Base-by-base conservation (phyloP, 2,797 vertebrate genomes). In the Xerus rutilus region DNA sequence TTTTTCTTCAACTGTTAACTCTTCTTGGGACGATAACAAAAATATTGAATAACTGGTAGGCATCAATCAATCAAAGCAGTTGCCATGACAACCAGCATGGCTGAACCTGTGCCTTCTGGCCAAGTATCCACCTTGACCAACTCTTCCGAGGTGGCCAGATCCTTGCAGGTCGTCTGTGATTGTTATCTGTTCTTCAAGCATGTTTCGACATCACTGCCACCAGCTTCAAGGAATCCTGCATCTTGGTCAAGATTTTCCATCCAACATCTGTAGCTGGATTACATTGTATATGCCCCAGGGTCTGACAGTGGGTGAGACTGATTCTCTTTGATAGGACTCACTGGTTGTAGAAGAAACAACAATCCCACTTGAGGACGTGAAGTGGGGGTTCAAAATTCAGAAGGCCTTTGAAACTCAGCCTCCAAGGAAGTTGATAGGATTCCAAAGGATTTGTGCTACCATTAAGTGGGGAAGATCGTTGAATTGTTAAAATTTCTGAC, bases 1-100 rank as follows among this genome's bases (percentile, higher is more conserved):
- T 52, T 92, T 85, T 64, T 18, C 23, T 79, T 93, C 76, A 59
- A 52, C 93, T 57, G 8, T 93, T 96, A 94, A 91, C 86, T 65
- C 69, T 77, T 84, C 89, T 4, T 28, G 21, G 43, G 73, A 54
- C 45, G 32, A 88, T 93, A 82, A 49, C 65, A 78, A 85, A 90
- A 92, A 93, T 91, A 76, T 18, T 73, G 5, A 93, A 70, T 57
- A 93, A 47, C 45, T 47, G 45, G 45, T 2, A 74, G 23, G 35
- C 39, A 73, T 47, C 4, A 0, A 47, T 70, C 18, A 54, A 57
- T 77, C 84, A 96, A 70, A 88, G 76, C 32, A 57, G 57, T 85
- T 49, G 11, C 77, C 54, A 12, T 7, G 14, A 72, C 35, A 72
- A 57, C 64, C 21, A 10, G 32, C 0, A 8, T 23, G 74, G 28